Percentiles rank a stretch among this genome's conserved stretches.
Conservation (phyloP, 2,113 vertebrate species). For the Taurulus bubalis region DNA sequence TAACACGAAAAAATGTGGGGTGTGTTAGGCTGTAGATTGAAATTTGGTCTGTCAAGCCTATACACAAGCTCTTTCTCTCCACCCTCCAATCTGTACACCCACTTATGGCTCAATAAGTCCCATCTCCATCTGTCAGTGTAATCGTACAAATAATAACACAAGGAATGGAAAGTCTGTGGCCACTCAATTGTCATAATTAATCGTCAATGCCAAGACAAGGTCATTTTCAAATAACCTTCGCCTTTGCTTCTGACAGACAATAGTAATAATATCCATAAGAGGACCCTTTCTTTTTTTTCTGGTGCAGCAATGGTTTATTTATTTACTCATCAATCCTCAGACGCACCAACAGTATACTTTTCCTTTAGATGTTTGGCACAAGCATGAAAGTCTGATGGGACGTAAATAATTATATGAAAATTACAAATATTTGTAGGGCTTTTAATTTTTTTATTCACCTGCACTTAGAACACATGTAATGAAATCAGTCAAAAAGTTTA, state of each 20-base stretch:
- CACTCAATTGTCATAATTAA: neutral
- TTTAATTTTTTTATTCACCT: neutral
- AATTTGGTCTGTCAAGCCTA: no score
- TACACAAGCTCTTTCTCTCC: no score
- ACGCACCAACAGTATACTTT: neutral
- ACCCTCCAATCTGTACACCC: neutral
- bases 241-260: neutral
- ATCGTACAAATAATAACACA: neutral
- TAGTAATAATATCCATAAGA: neutral
- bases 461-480: neutral
- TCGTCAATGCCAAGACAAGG: neutral
- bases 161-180: neutral
- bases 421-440: neutral
- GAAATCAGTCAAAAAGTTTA: neutral
- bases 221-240: neutral
- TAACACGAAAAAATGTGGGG: neutral
- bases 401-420: neutral
- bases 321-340: neutral
- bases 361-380: neutral
- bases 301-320: neutral
- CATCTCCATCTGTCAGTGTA: neutral
- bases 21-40: no score
- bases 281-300: neutral
- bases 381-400: no score
- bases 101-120: neutral